Base-by-base conservation (phyloP, 2,888 invertebrate species). In the Tanypteryx hageni region DNA sequence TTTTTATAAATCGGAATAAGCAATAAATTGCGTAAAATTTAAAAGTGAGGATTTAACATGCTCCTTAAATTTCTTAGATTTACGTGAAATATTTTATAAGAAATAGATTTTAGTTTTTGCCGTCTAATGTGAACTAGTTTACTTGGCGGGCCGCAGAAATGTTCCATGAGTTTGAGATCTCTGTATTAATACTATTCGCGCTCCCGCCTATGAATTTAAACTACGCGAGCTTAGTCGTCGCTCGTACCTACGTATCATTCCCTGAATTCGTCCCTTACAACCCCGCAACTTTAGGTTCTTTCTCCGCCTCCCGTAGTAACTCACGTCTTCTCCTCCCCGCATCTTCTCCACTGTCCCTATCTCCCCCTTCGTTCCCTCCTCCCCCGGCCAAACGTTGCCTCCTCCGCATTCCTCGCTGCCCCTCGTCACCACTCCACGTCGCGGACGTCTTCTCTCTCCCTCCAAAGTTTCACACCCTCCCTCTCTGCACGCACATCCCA, bases 371-470 rank as follows among this genome's bases (percentile, higher is more conserved):
- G 0, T 7, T n/a, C 13, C 64, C 16, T n/a, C 13, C 18, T 16
- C 8, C 64, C 7, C 16, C 16, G 16, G 64, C 64, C 64, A 18
- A 18, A 9, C 83, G 56, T 14, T 14, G 18, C 22, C n/a, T 18
- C 56, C 86, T 86, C 61, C 61, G 44, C 86, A 86, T 86, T 86
- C 86, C 86, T 64, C 31, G 61, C 61, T 27, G 61, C 61, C 86
- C 86, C 61, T 61, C 86, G 86, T 86, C 86, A 86, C 86, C 86
- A 86, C 86, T 86, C 27, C 61, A 86, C 58, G 85, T 86, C 86
- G 57, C 56, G 83, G 83, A 83, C n/a, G 56, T 56, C 44, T 82
- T 64, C 64, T n/a, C 64, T 82, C 82, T 31, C 7, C 82, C 82
- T 8, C 44, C 44, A 44, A 44, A 44, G 44, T 44, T 68, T 68